Conservation (phyloP, 2,797 vertebrate species). For the Pseudocheirus occidentalis region DNA sequence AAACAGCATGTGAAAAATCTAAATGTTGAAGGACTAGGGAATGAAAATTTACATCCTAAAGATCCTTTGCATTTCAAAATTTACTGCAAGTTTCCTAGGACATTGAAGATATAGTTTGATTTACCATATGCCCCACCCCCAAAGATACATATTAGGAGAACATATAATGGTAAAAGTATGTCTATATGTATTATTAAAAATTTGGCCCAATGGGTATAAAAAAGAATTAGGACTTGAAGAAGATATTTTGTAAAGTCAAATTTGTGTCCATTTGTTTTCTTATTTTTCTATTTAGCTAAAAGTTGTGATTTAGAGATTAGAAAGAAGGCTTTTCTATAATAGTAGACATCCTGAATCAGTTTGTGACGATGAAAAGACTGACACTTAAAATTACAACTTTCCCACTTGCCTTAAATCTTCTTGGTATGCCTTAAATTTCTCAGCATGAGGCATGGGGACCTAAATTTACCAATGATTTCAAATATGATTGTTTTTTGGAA, state of each 20-base stretch:
- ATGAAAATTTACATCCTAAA: conserved; percentile 34
- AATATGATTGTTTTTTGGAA: conserved; percentile 5
- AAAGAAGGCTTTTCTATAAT: background rate
- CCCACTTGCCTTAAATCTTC: background rate
- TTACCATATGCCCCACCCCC: background rate
- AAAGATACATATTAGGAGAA: conserved; percentile 37
- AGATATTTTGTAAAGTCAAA: background rate
- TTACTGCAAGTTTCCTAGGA: conserved; percentile 4
- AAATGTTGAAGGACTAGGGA: conserved; percentile 3
- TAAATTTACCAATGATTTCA: background rate
- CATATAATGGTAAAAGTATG: background rate
- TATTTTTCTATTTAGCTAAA: conserved; percentile 17
- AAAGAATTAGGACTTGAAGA: background rate
- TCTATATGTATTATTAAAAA: background rate
- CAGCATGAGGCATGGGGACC: background rate
- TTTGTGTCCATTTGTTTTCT: background rate
- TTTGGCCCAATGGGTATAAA: background rate
- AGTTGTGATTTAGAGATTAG: background rate
- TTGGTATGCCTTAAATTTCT: background rate
- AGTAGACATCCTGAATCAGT: background rate
- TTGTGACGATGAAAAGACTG: background rate
- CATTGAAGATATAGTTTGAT: conserved; percentile 37
- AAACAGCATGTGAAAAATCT: background rate
- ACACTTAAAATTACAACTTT: background rate
- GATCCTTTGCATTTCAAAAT: conserved; percentile 4